These are phyloP conservation scores for Oreochromis niloticus DNA, from an alignment of 2,113 vertebrate genomes.

Conservation along the genomic window DNA sequence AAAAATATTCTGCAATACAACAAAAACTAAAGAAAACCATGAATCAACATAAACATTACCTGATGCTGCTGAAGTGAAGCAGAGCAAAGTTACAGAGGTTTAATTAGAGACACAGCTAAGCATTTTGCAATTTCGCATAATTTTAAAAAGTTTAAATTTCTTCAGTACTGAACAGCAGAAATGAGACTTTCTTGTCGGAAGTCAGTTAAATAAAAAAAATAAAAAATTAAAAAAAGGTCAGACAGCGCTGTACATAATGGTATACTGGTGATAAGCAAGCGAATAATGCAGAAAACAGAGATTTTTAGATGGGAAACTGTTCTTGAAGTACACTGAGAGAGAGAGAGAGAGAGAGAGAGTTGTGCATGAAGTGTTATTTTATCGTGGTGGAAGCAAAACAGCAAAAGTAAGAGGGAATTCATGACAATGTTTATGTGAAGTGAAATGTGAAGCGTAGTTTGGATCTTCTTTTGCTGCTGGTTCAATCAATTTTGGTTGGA, in stretches of 20 bases:
- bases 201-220: background rate
- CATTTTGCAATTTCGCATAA: fast-evolving
- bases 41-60: fast-evolving
- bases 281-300: background rate
- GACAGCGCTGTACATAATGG: background rate
- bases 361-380: background rate
- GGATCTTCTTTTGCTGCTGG: background rate
- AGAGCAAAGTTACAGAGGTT: background rate
- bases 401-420: background rate
- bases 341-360: background rate
- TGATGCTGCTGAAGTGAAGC: background rate
- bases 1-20: background rate
- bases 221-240: fast-evolving
- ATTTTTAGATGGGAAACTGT: background rate
- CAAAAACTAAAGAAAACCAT: fast-evolving
- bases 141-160: background rate
- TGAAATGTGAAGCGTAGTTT: background rate
- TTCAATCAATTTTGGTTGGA: background rate
- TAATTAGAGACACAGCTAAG: background rate
- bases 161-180: background rate
- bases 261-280: background rate
- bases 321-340: background rate
- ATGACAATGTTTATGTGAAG: fast-evolving
- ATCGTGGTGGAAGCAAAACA: fast-evolving
- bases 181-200: background rate